These are phyloP conservation scores for Apamea monoglypha DNA, from an alignment of 2,888 invertebrate species.

Conservation along the genomic window DNA sequence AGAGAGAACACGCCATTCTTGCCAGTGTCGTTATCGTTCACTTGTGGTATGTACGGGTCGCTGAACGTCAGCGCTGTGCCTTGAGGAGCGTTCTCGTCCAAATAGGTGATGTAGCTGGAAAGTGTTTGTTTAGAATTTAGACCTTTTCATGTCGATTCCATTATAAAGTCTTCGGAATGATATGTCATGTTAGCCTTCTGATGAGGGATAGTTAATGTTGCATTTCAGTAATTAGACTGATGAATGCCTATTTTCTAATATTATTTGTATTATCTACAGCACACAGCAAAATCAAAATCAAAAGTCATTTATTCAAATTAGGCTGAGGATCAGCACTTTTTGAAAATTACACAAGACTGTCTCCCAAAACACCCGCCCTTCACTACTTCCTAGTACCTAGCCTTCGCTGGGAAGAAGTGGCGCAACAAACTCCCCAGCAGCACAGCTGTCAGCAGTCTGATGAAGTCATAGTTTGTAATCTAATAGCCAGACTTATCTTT, in stretches of 20 bases:
- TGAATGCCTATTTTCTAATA: neutral
- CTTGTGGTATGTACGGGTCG: slow-evolving; percentile 93
- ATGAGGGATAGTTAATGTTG: neutral
- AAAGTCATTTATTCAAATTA: too few species aligned
- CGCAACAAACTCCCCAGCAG: too few species aligned
- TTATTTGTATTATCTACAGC: neutral
- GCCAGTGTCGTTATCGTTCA: slow-evolving; percentile 94
- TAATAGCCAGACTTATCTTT: neutral
- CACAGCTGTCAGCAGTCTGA: too few species aligned
- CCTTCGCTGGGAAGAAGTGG: too few species aligned
- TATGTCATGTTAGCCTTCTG: neutral
- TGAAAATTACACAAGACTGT: too few species aligned
- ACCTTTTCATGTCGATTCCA: neutral
- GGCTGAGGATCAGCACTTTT: too few species aligned
- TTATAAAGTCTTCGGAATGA: neutral
- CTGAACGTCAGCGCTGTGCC: slow-evolving; percentile 94
- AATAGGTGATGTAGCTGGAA: slow-evolving; percentile 93
- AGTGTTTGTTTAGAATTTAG: neutral
- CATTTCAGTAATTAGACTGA: neutral
- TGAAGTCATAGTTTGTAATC: neutral
- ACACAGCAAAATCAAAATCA: neutral
- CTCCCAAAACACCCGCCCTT: too few species aligned
- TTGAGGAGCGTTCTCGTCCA: slow-evolving; percentile 95
- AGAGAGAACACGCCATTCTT: slow-evolving; percentile 96
- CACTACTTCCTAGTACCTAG: too few species aligned